phyloP scores from a whole-genome alignment of 2,797 vertebrate genomes.

The Gymnothorax reevesii region DNA sequence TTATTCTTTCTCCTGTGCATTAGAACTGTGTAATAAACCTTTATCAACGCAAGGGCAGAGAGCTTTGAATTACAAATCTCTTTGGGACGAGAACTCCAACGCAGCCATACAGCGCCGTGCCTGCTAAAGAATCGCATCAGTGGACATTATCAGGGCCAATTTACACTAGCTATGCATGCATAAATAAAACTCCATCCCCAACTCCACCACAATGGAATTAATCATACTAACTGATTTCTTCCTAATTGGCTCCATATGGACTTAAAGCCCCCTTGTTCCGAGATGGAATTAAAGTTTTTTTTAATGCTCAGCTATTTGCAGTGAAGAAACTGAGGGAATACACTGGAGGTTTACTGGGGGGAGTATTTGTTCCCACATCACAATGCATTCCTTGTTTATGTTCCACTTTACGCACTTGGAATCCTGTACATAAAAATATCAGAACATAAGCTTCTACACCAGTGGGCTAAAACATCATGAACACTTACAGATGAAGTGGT shows the following conservation, averaged over 20 bases:
- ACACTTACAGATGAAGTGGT: too few species aligned
- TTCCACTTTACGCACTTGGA: constrained; percentile 43
- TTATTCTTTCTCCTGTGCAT: background rate
- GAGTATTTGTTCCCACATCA: constrained; percentile 44
- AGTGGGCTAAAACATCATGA: too few species aligned
- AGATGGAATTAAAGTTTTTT: constrained; percentile 24
- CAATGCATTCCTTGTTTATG: constrained; percentile 50
- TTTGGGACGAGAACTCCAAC: background rate
- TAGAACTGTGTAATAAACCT: background rate
- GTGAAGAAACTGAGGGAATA: constrained; percentile 18
- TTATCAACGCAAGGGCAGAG: background rate
- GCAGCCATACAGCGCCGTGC: background rate
- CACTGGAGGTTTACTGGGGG: constrained; percentile 31
- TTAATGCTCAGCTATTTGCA: constrained; percentile 26
- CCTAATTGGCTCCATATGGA: constrained; percentile 37
- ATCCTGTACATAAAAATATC: constrained; percentile 18
- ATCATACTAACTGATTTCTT: constrained; percentile 30
- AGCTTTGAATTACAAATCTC: background rate
- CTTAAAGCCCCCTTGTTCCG: constrained; percentile 38
- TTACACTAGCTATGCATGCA: background rate
- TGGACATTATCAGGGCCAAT: background rate
- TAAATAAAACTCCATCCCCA: background rate
- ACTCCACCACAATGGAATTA: constrained; percentile 19
- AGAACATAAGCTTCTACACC: background rate
- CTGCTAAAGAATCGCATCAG: background rate